These are phyloP conservation scores for Philereme vetulata DNA, from an alignment of 2,888 invertebrate species.

Conservation along the genomic window DNA sequence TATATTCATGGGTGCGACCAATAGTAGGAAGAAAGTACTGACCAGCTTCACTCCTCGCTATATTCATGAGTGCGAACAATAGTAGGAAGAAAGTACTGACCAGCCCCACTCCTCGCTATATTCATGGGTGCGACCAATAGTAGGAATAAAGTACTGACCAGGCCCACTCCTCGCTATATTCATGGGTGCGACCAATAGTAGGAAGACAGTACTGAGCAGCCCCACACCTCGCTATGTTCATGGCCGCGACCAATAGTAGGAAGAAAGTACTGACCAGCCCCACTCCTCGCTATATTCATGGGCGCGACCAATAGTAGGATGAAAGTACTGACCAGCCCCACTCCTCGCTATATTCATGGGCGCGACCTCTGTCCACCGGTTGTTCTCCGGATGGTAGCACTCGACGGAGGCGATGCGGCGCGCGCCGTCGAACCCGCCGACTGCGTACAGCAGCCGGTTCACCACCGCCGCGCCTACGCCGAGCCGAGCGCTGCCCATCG, in stretches of 20 bases:
- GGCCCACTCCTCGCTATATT: slow-evolving; percentile 89
- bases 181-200: slow-evolving; percentile 88
- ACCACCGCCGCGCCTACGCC: slow-evolving; percentile 93
- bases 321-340: slow-evolving; percentile 67
- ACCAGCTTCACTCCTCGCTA: slow-evolving; percentile 57
- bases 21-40: too few relatives aligned
- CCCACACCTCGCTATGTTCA: too few relatives aligned
- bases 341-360: slow-evolving; percentile 91
- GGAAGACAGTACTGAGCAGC: too few relatives aligned
- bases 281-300: too few relatives aligned
- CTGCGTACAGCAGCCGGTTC: slow-evolving; percentile 90
- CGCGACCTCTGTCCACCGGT: slow-evolving; percentile 92
- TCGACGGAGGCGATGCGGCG: slow-evolving; percentile 91
- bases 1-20: too few relatives aligned
- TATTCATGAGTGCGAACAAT: slow-evolving; percentile 88
- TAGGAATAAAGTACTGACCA: too few relatives aligned
- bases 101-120: too few relatives aligned
- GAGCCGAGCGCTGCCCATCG: slow-evolving; percentile 90
- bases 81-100: too few relatives aligned
- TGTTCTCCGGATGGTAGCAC: slow-evolving; percentile 96
- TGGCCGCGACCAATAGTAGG: too few relatives aligned
- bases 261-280: too few relatives aligned
- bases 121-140: too few relatives aligned
- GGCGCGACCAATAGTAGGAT: too few relatives aligned
- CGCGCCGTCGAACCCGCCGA: slow-evolving; percentile 95